Conservation (phyloP, 2,113 vertebrate genomes). For the Jacana jacana region DNA sequence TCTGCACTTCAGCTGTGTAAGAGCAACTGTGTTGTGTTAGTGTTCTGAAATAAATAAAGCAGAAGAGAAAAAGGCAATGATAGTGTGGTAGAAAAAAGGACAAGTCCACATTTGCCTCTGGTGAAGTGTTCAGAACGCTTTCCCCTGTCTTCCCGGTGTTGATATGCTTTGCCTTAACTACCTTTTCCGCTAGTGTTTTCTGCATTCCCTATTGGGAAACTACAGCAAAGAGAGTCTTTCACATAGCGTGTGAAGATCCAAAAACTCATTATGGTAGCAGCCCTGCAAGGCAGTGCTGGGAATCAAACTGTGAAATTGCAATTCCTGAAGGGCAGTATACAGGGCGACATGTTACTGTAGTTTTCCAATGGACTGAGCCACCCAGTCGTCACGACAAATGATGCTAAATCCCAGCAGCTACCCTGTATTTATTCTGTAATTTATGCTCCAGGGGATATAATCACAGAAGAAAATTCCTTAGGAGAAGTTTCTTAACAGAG, state of each 20-base stretch:
- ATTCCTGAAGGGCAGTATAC: constrained; percentile 14
- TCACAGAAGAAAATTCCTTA: not conserved
- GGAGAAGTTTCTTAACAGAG: not conserved
- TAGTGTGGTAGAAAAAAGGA: not conserved
- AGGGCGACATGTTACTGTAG: not conserved
- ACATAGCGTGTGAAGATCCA: constrained; percentile 8
- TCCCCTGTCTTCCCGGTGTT: not conserved
- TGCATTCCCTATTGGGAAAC: constrained; percentile 5
- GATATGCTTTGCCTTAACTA: not conserved
- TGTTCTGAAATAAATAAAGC: not conserved
- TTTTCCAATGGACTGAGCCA: constrained; percentile 29
- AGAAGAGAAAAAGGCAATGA: not conserved
- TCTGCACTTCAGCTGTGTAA: not conserved
- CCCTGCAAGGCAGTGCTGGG: constrained; percentile 42
- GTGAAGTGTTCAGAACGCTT: not conserved
- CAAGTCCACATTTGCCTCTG: not conserved
- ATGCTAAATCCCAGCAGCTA: constrained; percentile 14
- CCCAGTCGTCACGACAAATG: constrained; percentile 21
- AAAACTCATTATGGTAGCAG: constrained; percentile 61
- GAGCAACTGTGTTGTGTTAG: not conserved
- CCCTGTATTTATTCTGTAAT: not conserved
- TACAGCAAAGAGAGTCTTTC: not conserved
- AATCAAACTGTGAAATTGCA: constrained; percentile 74
- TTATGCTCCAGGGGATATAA: constrained; percentile 23
- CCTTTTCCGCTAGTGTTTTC: not conserved